Evolutionary conservation across 2,797 vertebrate genomes (phyloP).

Genomic region (Alauda arvensis): DNA sequence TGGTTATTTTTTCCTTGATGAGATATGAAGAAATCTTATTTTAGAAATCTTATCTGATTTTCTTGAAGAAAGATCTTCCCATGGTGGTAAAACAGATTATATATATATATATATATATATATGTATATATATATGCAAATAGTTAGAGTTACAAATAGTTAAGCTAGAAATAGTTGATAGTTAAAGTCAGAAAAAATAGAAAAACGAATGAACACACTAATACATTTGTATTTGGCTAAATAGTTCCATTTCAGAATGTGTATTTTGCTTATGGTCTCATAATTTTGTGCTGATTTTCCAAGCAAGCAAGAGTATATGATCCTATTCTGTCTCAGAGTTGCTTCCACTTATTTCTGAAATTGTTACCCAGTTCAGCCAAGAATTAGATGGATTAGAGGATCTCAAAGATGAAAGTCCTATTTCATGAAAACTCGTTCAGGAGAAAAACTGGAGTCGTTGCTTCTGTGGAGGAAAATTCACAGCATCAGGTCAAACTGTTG

Average conservation of each 20-base stretch:
- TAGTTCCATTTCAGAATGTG: not conserved
- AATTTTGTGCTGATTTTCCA: not conserved
- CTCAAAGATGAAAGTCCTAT: not conserved
- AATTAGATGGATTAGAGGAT: not conserved
- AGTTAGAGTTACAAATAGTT: no score
- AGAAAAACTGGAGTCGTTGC: not conserved
- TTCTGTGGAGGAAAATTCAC: not conserved
- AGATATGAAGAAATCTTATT: not conserved
- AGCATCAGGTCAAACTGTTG: not conserved
- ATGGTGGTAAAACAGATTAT: not conserved
- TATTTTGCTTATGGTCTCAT: not conserved
- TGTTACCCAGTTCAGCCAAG: not conserved
- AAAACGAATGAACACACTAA: not conserved
- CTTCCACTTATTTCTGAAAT: not conserved
- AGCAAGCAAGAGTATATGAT: not conserved
- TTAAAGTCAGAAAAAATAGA: not conserved
- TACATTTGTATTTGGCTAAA: not conserved
- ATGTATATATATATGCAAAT: no score
- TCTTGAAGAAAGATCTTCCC: not conserved
- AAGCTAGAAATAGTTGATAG: no score
- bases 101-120: not conserved
- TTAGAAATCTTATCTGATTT: not conserved
- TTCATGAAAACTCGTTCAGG: not conserved
- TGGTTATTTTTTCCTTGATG: not conserved
- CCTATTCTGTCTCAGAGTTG: not conserved